Percentiles rank a stretch among this genome's conserved stretches.
phyloP scores from a whole-genome alignment of 2,113 vertebrate species.

The Alectura lathami region DNA sequence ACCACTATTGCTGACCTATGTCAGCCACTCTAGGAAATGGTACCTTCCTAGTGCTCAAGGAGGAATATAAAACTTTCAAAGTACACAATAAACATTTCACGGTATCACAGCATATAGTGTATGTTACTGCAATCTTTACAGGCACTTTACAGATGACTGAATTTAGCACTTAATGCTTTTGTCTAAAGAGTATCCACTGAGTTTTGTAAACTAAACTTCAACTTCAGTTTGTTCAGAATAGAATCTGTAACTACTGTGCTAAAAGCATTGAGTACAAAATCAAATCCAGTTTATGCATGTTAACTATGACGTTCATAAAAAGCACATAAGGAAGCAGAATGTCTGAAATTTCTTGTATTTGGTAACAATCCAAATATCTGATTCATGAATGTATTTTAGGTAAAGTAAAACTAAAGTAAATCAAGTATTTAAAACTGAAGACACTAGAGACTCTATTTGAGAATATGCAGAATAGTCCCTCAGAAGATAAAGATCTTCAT shows the following conservation, averaged over 20 bases:
- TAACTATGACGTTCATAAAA: not conserved
- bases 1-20: not conserved
- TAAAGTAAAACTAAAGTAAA: not conserved
- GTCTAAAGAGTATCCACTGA: not conserved
- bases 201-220: not conserved
- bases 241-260: not conserved
- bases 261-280: not conserved
- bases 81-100: not conserved
- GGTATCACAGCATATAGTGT: not conserved
- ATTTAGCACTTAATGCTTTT: not conserved
- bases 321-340: not conserved
- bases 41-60: not conserved
- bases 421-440: not conserved
- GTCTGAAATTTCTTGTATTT: not conserved
- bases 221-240: not conserved
- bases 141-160: not conserved
- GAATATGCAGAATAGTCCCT: not conserved
- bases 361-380: not conserved
- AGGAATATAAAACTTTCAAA: not conserved
- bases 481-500: not conserved
- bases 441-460: not conserved
- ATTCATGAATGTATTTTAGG: accelerated
- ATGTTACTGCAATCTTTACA: not conserved
- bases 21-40: not conserved
- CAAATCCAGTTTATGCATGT: not conserved